Evolutionary conservation across 2,797 vertebrate species (phyloP), one percentile per base, ranked within the genome.

Genomic region (Lepus townsendii): DNA sequence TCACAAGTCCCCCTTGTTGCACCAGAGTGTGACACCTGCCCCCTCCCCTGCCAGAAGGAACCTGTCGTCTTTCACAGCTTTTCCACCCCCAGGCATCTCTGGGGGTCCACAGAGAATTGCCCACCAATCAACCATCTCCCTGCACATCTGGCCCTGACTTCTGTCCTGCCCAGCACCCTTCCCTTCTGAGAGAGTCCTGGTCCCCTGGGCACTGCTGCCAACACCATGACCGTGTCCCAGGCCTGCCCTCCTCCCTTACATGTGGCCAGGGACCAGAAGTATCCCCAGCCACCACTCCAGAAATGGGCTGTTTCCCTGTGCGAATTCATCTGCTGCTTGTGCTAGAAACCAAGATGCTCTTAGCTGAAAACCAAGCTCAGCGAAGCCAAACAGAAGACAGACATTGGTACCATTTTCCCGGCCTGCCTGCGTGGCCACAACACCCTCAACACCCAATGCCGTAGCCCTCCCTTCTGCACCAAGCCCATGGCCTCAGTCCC

Each of bases 1-100:
- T 75, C 16, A 0, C 3, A 4, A 0, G 63, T 3, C 26, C 10
- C 3, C 42, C 14, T 3, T 12, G 6, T 4, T 8, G 13, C 4
- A 17, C 22, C 52, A n/a, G 3, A 52, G 60, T 26, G 2, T 0
- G 13, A 35, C 47, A 14, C 3, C 11, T 11, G n/a, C 7, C 42
- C 62, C 47, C 32, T 5, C 2, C 54, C 13, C 54, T 7, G 1
- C 11, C 10, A 27, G 69, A 30, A 69, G 38, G 24, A 73, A 27
- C 5, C 16, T 35, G 42, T 30, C 2, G 13, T 60, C n/a, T 80
- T 83, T 57, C 60, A 7, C n/a, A 30, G 16, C 14, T 30, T n/a
- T 32, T 30, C 26, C 27, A n/a, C 5, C 1, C 26, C 69, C n/a
- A 32, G 16, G 42, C 16, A 3, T 38, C 50, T 83, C 24, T 10